Percentiles rank a stretch among this genome's conserved stretches.
phyloP scores from a whole-genome alignment of 1,140 invertebrate genomes.

The Dendroctonus valens region DNA sequence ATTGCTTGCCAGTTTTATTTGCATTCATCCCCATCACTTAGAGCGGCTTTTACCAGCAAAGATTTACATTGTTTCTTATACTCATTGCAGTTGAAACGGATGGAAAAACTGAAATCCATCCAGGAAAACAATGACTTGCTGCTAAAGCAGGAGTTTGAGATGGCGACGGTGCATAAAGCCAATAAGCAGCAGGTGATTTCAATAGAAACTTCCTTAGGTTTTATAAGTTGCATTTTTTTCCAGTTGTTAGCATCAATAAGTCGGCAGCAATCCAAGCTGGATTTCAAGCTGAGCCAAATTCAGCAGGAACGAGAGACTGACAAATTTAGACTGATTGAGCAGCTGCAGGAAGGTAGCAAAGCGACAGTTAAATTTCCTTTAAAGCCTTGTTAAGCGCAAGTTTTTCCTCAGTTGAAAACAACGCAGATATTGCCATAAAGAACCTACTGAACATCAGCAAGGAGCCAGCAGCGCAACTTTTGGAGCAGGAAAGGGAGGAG shows the following conservation, averaged over 20 bases:
- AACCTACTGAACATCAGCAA: constrained; percentile 61
- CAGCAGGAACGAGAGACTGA: constrained; percentile 65
- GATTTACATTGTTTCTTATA: not conserved
- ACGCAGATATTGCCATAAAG: constrained; percentile 63
- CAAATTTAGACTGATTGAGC: constrained; percentile 58
- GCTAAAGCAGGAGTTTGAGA: constrained; percentile 56
- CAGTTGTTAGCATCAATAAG: constrained; percentile 62
- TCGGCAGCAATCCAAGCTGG: constrained; percentile 62
- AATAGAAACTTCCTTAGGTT: not conserved
- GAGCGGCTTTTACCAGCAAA: not conserved
- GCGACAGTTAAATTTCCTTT: not conserved
- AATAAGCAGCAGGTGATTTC: constrained; percentile 55
- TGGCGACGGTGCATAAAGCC: constrained; percentile 55
- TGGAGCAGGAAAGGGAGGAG: constrained; percentile 64
- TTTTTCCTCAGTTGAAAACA: constrained; percentile 58
- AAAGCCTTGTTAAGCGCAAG: not conserved
- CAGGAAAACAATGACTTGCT: constrained; percentile 56
- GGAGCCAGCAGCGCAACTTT: constrained; percentile 58
- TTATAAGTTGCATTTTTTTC: constrained; percentile 30
- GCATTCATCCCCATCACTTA: constrained; percentile 20
- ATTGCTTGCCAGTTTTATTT: constrained; percentile 10
- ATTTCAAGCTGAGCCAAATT: constrained; percentile 63
- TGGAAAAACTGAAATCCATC: constrained; percentile 56
- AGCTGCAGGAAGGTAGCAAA: constrained; percentile 53
- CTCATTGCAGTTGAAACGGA: constrained; percentile 52